Evolutionary conservation across 2,888 invertebrate genomes (phyloP).

Genomic region (Hyposoter dolosus): DNA sequence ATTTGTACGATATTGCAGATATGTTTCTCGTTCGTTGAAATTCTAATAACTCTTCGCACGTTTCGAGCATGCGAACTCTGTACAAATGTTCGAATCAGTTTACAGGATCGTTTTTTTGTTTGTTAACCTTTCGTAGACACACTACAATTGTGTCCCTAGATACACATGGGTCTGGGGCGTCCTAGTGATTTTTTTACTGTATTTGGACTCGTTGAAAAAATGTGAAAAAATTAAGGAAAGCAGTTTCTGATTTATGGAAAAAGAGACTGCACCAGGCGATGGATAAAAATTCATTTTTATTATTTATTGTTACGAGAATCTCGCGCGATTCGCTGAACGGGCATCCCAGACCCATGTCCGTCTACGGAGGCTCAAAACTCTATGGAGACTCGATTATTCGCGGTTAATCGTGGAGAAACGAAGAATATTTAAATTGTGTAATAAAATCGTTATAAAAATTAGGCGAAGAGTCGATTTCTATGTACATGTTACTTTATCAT

Average conservation of each 20-base stretch:
- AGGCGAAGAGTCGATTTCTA: slow-evolving; percentile 32
- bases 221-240: too few relatives aligned
- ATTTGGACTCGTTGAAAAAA: too few relatives aligned
- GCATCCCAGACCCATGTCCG: too few relatives aligned
- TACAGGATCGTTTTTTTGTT: not conserved
- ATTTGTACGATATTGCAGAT: slow-evolving; percentile 65
- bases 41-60: slow-evolving; percentile 30
- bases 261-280: too few relatives aligned
- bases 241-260: too few relatives aligned
- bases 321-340: too few relatives aligned
- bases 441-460: slow-evolving; percentile 55
- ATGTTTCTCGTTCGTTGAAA: slow-evolving; percentile 55
- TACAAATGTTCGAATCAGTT: not conserved
- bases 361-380: not conserved
- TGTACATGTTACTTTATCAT: slow-evolving; percentile 42
- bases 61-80: not conserved
- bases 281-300: too few relatives aligned
- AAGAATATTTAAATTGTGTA: slow-evolving; percentile 35
- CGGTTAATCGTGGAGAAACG: not conserved
- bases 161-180: too few relatives aligned
- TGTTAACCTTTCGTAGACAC: not conserved
- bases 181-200: too few relatives aligned
- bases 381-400: slow-evolving; percentile 2
- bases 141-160: too few relatives aligned
- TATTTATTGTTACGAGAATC: too few relatives aligned